Conservation (phyloP, 2,888 invertebrate species). For the Panzeria rudis region DNA sequence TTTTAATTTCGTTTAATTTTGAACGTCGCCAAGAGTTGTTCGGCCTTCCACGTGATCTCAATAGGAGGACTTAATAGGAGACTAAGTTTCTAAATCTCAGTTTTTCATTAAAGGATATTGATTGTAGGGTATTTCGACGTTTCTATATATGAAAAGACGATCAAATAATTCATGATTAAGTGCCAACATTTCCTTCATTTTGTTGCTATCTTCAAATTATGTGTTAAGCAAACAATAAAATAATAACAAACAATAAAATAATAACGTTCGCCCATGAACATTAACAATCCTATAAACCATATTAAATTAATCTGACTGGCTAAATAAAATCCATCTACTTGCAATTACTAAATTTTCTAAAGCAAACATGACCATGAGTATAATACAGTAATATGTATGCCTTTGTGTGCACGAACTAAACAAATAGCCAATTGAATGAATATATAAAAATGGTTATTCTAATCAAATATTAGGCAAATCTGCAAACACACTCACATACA, state of each 20-base stretch:
- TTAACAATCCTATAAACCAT: not conserved
- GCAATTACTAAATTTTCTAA: not conserved
- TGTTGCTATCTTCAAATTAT: not conserved
- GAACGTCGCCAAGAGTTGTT: too few species aligned
- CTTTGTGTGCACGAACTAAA: not conserved
- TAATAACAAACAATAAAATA: not conserved
- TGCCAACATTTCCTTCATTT: too few species aligned
- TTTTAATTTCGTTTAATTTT: too few species aligned
- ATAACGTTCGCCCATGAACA: not conserved
- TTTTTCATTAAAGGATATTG: too few species aligned
- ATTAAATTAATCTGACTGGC: constrained; percentile 8
- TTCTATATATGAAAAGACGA: too few species aligned
- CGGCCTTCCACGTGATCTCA: too few species aligned
- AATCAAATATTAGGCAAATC: constrained; percentile 9
- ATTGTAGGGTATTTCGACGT: too few species aligned
- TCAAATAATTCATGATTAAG: too few species aligned
- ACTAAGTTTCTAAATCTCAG: too few species aligned
- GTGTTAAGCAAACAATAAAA: constrained; percentile 25
- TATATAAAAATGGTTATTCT: not conserved
- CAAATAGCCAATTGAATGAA: constrained; percentile 13
- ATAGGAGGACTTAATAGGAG: too few species aligned
- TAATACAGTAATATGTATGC: too few species aligned
- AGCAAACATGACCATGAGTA: not conserved
- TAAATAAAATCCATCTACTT: not conserved
- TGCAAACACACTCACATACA: not conserved